Evolutionary conservation across 1,140 invertebrate species (phyloP).

Genomic region (Megathymus violae): DNA sequence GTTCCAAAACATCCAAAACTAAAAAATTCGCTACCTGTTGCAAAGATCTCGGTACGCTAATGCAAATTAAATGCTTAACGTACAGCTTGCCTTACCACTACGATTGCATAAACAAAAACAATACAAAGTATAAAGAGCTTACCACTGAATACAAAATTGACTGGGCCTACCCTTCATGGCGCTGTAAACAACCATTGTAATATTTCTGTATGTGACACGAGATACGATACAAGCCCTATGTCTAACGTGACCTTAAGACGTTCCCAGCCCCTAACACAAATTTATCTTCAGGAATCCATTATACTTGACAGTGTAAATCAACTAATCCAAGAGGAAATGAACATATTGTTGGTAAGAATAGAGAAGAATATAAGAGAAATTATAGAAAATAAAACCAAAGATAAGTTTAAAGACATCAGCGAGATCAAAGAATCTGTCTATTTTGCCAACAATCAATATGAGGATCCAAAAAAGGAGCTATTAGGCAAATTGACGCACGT

Average conservation of each 20-base stretch:
- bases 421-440: conserved; percentile 19
- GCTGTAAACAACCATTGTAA: conserved; percentile 18
- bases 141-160: conserved; percentile 13
- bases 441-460: conserved; percentile 27
- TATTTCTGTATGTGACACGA: conserved; percentile 9
- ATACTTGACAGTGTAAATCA: background rate
- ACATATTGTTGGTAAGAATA: background rate
- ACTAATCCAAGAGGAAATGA: conserved; percentile 27
- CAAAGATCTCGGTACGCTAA: no score
- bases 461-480: conserved; percentile 25
- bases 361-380: conserved; percentile 23
- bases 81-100: conserved; percentile 15
- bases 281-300: background rate
- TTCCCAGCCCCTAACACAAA: background rate
- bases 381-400: conserved; percentile 16
- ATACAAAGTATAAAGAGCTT: conserved; percentile 17
- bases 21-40: no score
- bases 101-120: conserved; percentile 4
- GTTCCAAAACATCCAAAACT: no score
- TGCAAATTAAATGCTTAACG: conserved; percentile 19
- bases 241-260: background rate
- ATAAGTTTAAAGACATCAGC: conserved; percentile 19
- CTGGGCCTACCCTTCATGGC: conserved; percentile 14
- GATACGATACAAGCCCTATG: no score
- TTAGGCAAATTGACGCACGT: background rate